Conservation (phyloP, 1,140 invertebrate species). For the Saccostrea echinata region DNA sequence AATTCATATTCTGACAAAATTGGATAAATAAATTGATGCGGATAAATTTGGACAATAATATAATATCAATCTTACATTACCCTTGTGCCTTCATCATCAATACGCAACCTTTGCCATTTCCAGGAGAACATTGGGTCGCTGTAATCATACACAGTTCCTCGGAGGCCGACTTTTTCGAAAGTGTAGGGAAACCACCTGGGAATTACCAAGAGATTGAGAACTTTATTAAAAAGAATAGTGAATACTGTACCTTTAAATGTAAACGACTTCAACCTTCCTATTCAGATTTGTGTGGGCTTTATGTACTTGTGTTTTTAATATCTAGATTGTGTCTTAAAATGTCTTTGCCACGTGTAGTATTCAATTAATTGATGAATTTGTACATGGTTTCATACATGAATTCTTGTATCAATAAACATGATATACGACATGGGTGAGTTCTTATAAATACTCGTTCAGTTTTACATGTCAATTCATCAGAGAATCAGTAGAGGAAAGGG, state of each 20-base stretch:
- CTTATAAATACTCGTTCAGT: slow-evolving; percentile 7
- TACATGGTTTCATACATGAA: background rate
- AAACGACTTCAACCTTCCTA: no score
- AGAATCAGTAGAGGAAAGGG: no score
- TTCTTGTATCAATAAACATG: background rate
- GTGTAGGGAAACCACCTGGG: slow-evolving; percentile 1
- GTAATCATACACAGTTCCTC: slow-evolving; percentile 29
- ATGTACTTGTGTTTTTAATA: background rate
- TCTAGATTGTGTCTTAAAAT: slow-evolving; percentile 5
- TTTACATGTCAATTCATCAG: no score
- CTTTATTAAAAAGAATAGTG: background rate
- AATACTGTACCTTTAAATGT: background rate
- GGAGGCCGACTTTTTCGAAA: background rate
- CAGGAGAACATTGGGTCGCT: slow-evolving; percentile 49
- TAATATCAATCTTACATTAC: no score
- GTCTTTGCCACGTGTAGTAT: background rate
- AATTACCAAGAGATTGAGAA: slow-evolving; percentile 21
- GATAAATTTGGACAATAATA: no score
- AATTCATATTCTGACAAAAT: no score
- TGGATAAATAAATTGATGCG: no score
- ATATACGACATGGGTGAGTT: background rate
- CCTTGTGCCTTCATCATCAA: slow-evolving; percentile 42
- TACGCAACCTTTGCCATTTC: background rate
- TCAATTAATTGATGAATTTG: background rate
- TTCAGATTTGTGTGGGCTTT: background rate